Evolutionary conservation across 2,888 invertebrate species (phyloP).

Genomic region (Pogonocherus hispidulus): DNA sequence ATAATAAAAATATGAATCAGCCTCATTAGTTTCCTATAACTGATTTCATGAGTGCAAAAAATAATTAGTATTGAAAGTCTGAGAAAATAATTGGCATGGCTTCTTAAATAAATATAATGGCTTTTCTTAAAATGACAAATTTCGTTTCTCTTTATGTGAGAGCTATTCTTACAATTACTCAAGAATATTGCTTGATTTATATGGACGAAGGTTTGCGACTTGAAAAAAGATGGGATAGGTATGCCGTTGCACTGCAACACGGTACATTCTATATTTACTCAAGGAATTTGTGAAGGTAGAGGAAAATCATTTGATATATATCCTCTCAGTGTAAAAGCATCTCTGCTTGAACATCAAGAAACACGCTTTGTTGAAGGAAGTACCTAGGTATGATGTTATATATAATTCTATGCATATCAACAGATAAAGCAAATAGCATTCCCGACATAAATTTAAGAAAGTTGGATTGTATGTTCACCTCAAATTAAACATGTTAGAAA

Average conservation of each 20-base stretch:
- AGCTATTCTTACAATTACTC: constrained; percentile 20
- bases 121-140: background rate
- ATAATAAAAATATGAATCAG: too few relatives aligned
- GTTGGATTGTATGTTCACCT: background rate
- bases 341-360: constrained; percentile 10
- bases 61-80: too few relatives aligned
- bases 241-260: constrained; percentile 24
- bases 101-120: background rate
- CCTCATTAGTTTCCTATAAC: too few relatives aligned
- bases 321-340: constrained; percentile 21
- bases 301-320: constrained; percentile 27
- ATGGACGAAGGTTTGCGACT: background rate
- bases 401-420: constrained; percentile 24
- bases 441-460: background rate
- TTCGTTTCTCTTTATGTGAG: constrained; percentile 27
- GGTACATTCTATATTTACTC: constrained; percentile 23
- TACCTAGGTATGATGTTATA: background rate
- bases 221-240: constrained; percentile 19
- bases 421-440: constrained; percentile 2
- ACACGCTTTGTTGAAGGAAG: constrained; percentile 12
- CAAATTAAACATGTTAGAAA: background rate
- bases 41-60: too few relatives aligned
- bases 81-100: background rate
- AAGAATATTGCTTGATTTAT: constrained; percentile 36
- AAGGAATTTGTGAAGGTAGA: constrained; percentile 35